phyloP scores from a whole-genome alignment of 2,888 invertebrate genomes.

The Noctua fimbriata region DNA sequence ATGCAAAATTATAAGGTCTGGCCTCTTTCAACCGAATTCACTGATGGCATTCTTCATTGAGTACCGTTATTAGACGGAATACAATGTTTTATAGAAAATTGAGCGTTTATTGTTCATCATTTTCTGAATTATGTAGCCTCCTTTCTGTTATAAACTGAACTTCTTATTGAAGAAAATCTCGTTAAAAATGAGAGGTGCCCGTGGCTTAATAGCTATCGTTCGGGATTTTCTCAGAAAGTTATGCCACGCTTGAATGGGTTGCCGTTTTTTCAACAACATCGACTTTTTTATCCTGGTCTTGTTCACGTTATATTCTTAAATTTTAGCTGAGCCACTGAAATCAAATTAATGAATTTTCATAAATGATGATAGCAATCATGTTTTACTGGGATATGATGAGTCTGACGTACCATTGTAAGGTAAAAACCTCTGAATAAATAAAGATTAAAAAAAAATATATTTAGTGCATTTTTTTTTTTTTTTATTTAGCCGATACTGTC shows the following conservation, averaged over 20 bases:
- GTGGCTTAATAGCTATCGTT: slow-evolving; percentile 38
- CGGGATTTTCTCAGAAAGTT: slow-evolving; percentile 34
- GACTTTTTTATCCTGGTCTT: slow-evolving; percentile 17
- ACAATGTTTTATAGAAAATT: slow-evolving; percentile 43
- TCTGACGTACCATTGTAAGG: too few species aligned
- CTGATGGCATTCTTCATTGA: slow-evolving; percentile 54
- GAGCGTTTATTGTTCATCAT: slow-evolving; percentile 29
- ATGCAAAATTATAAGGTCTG: slow-evolving; percentile 64
- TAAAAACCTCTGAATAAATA: too few species aligned
- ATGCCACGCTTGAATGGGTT: slow-evolving; percentile 24
- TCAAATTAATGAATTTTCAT: not conserved
- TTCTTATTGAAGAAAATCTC: slow-evolving; percentile 44
- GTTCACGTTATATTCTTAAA: slow-evolving; percentile 31
- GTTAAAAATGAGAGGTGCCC: slow-evolving; percentile 39
- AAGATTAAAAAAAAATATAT: too few species aligned
- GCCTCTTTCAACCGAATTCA: slow-evolving; percentile 40
- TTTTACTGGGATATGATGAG: not conserved
- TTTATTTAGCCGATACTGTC: too few species aligned
- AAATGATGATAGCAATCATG: not conserved
- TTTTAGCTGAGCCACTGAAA: not conserved
- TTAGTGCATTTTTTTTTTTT: too few species aligned
- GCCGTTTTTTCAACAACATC: slow-evolving; percentile 18
- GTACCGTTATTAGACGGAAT: slow-evolving; percentile 38
- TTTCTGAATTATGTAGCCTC: slow-evolving; percentile 41
- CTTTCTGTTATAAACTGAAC: slow-evolving; percentile 25